These are phyloP conservation scores for Pharmacophagus antenor DNA, from an alignment of 2,888 invertebrate genomes.

Conservation along the genomic window DNA sequence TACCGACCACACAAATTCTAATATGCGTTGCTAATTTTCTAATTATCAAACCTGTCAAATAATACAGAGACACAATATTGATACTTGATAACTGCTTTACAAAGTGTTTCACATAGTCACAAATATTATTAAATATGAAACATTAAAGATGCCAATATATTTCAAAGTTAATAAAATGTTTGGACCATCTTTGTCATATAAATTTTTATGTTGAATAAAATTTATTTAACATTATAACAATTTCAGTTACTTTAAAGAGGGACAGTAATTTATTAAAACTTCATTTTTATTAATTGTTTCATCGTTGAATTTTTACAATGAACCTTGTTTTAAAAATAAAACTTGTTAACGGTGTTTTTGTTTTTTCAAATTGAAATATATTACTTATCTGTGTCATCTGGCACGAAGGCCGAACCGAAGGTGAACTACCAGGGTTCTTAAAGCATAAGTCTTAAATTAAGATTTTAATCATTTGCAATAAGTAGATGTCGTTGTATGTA, in stretches of 20 bases:
- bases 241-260: not conserved
- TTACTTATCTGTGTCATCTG: conserved; percentile 25
- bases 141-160: not conserved
- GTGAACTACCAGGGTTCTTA: conserved; percentile 19
- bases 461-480: conserved; percentile 18
- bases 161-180: not conserved
- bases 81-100: conserved; percentile 36
- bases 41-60: conserved; percentile 52
- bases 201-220: too few relatives aligned
- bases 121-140: not conserved
- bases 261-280: not conserved
- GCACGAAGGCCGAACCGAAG: conserved; percentile 9
- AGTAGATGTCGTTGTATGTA: conserved; percentile 12
- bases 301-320: not conserved
- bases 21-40: conserved; percentile 73
- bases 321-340: not conserved
- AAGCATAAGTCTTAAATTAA: conserved; percentile 22
- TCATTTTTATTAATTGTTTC: not conserved
- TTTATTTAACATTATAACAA: not conserved
- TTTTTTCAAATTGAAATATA: conserved; percentile 26
- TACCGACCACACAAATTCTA: conserved; percentile 68
- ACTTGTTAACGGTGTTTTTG: conserved; percentile 3
- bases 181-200: not conserved
- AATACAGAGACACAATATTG: conserved; percentile 39
- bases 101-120: conserved; percentile 14